Percentiles rank a stretch among this genome's conserved stretches.
Conservation (phyloP, 2,113 vertebrate species). For the Rattus rattus region DNA sequence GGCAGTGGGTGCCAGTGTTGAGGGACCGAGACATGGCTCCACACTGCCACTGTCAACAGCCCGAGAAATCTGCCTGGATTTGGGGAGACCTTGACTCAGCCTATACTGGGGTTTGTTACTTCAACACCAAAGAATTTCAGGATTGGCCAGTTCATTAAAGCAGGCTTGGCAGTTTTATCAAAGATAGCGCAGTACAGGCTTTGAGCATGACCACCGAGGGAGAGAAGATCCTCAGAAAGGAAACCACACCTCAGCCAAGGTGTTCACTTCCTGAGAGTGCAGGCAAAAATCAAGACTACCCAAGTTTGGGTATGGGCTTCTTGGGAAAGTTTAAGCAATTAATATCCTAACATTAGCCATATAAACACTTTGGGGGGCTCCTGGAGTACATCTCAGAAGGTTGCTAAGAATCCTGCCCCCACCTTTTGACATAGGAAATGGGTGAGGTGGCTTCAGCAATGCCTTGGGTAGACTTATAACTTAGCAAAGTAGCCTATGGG, state of each 20-base stretch:
- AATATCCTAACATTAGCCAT: not conserved
- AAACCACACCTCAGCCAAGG: not conserved
- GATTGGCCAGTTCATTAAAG: not conserved
- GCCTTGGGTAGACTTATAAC: not conserved
- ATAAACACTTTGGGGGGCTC: not conserved
- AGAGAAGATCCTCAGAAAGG: not conserved
- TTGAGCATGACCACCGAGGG: not conserved
- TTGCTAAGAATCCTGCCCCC: no score
- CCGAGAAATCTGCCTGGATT: not conserved
- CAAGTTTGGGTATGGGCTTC: not conserved
- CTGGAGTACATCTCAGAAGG: no score
- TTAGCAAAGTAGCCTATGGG: not conserved
- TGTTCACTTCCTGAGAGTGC: not conserved
- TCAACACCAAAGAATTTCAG: not conserved
- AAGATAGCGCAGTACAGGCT: not conserved
- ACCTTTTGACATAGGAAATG: no score
- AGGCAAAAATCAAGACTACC: not conserved
- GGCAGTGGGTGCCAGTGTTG: not conserved
- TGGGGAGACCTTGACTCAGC: not conserved
- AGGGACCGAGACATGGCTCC: not conserved
- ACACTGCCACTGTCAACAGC: not conserved
- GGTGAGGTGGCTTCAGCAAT: not conserved
- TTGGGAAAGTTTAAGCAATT: not conserved
- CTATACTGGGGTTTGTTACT: not conserved
- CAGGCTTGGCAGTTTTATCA: not conserved